Evolutionary conservation across 2,797 vertebrate species (phyloP).

Genomic region (Galago senegalensis): DNA sequence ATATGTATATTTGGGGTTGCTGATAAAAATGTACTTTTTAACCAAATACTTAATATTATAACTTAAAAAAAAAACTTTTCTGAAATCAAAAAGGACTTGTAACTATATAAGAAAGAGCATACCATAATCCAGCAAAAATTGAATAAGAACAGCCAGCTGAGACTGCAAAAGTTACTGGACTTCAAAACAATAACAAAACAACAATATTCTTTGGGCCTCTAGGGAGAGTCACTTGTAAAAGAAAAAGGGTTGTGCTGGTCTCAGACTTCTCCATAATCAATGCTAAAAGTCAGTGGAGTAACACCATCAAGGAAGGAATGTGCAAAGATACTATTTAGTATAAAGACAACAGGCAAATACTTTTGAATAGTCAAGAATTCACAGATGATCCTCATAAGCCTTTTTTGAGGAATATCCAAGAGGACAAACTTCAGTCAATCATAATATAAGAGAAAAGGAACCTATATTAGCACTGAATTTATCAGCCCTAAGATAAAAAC

Average conservation of each 20-base stretch:
- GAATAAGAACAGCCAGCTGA: background rate
- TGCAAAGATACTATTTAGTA: background rate
- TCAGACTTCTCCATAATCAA: background rate
- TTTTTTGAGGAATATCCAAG: background rate
- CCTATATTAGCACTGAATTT: background rate
- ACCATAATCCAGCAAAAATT: background rate
- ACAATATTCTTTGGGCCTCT: background rate
- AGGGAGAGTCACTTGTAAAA: background rate
- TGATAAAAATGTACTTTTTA: constrained; percentile 8
- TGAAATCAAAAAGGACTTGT: background rate
- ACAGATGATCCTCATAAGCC: background rate
- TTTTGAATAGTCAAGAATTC: background rate
- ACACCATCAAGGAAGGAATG: background rate
- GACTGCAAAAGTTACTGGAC: background rate
- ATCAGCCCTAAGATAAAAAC: background rate
- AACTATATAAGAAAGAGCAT: background rate
- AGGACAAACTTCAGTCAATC: background rate
- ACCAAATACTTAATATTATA: background rate
- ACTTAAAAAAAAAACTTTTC: background rate
- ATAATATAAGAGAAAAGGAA: background rate
- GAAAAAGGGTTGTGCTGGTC: background rate
- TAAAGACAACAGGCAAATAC: background rate
- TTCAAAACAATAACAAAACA: background rate
- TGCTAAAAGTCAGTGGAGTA: background rate
- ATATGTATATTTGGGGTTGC: background rate